phyloP scores from a whole-genome alignment of 2,797 vertebrate species.

The Pogonophryne albipinna region DNA sequence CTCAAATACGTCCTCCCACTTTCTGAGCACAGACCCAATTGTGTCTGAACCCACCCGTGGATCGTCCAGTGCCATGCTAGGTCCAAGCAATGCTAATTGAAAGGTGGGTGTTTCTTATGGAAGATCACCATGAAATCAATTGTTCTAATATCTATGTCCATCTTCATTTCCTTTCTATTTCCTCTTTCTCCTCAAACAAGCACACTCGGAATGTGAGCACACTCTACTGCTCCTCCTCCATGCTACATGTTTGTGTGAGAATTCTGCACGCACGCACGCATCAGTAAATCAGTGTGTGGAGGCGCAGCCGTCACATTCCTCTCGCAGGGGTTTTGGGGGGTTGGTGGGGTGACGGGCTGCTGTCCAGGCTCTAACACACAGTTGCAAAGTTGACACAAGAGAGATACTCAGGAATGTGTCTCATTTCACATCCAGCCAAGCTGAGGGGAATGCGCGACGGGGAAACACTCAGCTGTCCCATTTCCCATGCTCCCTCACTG shows the following conservation, averaged over 20 bases:
- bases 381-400: constrained; percentile 69
- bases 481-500: constrained; percentile 55
- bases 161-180: not conserved
- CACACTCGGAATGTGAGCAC: not conserved
- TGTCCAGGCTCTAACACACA: constrained; percentile 45
- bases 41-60: too few species aligned
- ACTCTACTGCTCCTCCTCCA: not conserved
- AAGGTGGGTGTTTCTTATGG: too few species aligned
- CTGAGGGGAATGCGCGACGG: constrained; percentile 35
- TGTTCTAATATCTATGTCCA: not conserved
- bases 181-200: constrained; percentile 9
- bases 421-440: constrained; percentile 53
- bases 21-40: too few species aligned
- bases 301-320: constrained; percentile 53
- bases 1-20: too few species aligned
- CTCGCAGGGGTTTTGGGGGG: constrained; percentile 14
- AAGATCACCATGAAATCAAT: not conserved
- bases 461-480: constrained; percentile 17
- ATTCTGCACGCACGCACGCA: constrained; percentile 1
- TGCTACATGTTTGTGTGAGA: constrained; percentile 22
- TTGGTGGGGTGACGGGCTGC: constrained; percentile 22
- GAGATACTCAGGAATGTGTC: constrained; percentile 61
- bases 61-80: too few species aligned
- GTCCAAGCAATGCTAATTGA: too few species aligned
- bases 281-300: constrained; percentile 30